phyloP scores from a whole-genome alignment of 2,113 vertebrate species.

The Alouatta palliata region DNA sequence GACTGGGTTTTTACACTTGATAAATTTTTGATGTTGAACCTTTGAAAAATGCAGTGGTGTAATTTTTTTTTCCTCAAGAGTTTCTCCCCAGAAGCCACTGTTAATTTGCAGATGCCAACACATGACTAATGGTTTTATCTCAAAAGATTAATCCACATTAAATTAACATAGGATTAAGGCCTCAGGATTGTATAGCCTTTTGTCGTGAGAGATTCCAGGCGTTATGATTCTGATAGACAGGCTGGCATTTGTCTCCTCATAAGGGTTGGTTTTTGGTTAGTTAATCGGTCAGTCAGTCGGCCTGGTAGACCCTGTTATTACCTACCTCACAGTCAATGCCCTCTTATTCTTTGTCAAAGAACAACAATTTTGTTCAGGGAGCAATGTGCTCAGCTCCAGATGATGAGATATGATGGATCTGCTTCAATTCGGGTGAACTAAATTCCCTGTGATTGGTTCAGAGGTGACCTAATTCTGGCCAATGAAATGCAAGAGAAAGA shows the following conservation, averaged over 20 bases:
- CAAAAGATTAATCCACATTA: constrained; percentile 65
- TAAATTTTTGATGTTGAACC: constrained; percentile 75
- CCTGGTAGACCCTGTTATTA: background rate
- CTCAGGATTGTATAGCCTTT: background rate
- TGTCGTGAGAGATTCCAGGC: background rate
- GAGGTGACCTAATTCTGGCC: background rate
- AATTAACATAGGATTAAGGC: background rate
- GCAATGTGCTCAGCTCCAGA: background rate
- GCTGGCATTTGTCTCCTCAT: background rate
- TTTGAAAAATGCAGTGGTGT: constrained; percentile 71
- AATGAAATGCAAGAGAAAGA: background rate
- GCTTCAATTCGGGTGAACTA: background rate
- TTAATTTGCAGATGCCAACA: constrained; percentile 75
- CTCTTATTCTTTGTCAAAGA: background rate
- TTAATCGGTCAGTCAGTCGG: background rate
- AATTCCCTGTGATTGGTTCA: background rate
- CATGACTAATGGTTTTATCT: constrained; percentile 68
- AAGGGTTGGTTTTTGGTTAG: background rate
- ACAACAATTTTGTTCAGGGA: background rate
- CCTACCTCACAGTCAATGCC: background rate
- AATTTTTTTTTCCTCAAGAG: constrained; percentile 33
- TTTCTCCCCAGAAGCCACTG: constrained; percentile 62
- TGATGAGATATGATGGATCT: background rate
- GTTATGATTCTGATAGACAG: background rate
- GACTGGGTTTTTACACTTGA: constrained; percentile 75